Conservation (phyloP, 2,113 vertebrate genomes). For the Oreochromis niloticus region DNA sequence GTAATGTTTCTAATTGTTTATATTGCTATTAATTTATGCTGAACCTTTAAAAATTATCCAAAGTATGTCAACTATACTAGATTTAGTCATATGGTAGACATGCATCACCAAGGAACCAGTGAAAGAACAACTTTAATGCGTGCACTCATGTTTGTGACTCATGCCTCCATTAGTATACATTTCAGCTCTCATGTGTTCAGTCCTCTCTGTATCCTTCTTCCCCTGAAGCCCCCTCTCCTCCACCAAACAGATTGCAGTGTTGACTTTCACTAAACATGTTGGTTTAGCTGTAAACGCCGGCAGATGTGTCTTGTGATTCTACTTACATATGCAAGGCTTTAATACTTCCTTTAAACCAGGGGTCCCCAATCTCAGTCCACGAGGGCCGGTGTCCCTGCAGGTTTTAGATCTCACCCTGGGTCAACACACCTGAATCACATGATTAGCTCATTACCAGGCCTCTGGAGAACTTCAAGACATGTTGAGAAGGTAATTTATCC, state of each 20-base stretch:
- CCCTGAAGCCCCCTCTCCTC: constrained; percentile 21
- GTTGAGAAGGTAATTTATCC: too few relatives aligned
- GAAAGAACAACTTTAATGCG: neutral
- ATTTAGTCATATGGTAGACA: neutral
- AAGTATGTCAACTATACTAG: neutral
- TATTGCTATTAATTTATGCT: neutral
- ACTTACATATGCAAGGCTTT: neutral
- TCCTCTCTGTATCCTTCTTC: neutral
- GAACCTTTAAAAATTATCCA: neutral
- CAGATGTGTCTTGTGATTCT: neutral
- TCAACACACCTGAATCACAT: too few relatives aligned
- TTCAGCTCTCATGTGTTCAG: neutral
- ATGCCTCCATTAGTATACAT: neutral
- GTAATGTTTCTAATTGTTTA: neutral
- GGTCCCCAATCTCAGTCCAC: too few relatives aligned
- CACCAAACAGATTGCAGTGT: constrained; percentile 46
- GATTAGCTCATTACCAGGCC: too few relatives aligned
- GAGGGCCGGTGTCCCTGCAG: too few relatives aligned
- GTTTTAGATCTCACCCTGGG: too few relatives aligned
- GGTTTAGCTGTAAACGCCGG: constrained; percentile 24
- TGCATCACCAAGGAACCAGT: neutral
- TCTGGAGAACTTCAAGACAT: too few relatives aligned
- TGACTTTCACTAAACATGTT: constrained; percentile 42
- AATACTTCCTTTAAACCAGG: neutral
- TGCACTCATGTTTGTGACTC: neutral